Base-by-base conservation (phyloP, 2,113 vertebrate genomes). In the Falcunculus frontatus region DNA sequence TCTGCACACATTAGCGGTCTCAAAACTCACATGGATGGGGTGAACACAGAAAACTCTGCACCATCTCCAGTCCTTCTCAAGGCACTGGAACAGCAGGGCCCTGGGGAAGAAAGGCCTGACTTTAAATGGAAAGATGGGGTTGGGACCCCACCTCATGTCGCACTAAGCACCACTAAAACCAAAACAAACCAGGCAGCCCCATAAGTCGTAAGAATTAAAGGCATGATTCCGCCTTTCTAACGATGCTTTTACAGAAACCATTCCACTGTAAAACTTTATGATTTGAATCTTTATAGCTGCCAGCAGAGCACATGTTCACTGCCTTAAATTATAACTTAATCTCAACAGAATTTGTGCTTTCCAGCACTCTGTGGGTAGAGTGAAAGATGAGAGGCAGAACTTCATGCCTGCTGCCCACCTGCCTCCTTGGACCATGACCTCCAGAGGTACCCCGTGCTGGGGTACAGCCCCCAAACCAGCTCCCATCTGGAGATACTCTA, bases 211-310 rank as follows among this genome's bases (percentile, higher is more conserved):
- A 98, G 98, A 98, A 98, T 97, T 98, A 98, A 98, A 98, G 97
- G 97, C 98, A 98, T n/a, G 95, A 97, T 97, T 98, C 98, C 97
- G 96, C 97, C 97, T 97, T 98, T 98, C 98, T 98, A 98, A 98
- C 81, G 97, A 98, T 95, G 97, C 98, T 98, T 98, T 98, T 98
- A 98, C 97, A 98, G 98, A 98, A 98, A 98, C 98, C 86, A 93
- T 98, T 98, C 98, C 98, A 98, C 97, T 98, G 97, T 98, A 98
- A 98, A 98, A 98, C 97, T 98, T 98, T 98, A 98, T 98, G 98
- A 98, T 98, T 98, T 98, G 98, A 97, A 98, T 98, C 98, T 98
- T 98, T 98, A 98, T 98, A 97, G 98, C 98, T 29, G 94, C 97
- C 97, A 98, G 98, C 97, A 98, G 97, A 98, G 98, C 98, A 98